Evolutionary conservation across 2,797 vertebrate species (phyloP), one percentile per base, ranked within the genome.

Genomic region (Hippocampus kuda): DNA sequence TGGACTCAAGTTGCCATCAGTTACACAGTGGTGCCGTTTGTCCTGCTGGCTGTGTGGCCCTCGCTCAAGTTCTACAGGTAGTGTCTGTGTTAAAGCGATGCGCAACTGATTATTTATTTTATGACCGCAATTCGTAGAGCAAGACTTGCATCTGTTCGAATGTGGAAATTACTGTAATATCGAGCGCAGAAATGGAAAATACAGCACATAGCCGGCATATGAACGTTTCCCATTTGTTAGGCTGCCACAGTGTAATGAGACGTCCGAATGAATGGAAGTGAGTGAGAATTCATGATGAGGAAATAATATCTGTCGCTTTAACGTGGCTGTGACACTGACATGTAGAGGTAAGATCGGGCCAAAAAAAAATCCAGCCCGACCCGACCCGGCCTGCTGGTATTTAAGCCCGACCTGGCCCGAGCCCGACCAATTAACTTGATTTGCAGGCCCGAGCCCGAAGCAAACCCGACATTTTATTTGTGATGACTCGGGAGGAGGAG

Each of bases 21-120:
- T 84, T 99, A 99, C 87, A 99, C 95, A 1, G 97, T 99, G 0
- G 95, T 94, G 67, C 97, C 97, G 1, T 99, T 99, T 70, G 97
- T 99, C 63, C 90, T 99, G 70, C 92, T 98, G 22, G 92, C 95
- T 24, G 83, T 99, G 68, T 93, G 92, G 77, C 91, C 93, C 0
- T 97, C 97, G 0, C 83, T 99, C 63, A 91, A 86, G 75, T 99
- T 99, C 85, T 99, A 97, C 90, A 94, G 93, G 97, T 98, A 84
- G 34, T 30, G 72, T 66, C 3, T n/a, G 46, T 13, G 16, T 60
- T 15, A 9, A 54, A 38, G 6, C 5, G 26, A n/a, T 13, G 30
- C 65, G 18, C 16, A 51, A 18, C 30, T 13, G 22, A 54, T 56
- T 20, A 16, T 13, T 41, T 20, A 2, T 56, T 54, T 56, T 24